Conservation (phyloP, 2,888 invertebrate genomes). For the Myathropa florea region DNA sequence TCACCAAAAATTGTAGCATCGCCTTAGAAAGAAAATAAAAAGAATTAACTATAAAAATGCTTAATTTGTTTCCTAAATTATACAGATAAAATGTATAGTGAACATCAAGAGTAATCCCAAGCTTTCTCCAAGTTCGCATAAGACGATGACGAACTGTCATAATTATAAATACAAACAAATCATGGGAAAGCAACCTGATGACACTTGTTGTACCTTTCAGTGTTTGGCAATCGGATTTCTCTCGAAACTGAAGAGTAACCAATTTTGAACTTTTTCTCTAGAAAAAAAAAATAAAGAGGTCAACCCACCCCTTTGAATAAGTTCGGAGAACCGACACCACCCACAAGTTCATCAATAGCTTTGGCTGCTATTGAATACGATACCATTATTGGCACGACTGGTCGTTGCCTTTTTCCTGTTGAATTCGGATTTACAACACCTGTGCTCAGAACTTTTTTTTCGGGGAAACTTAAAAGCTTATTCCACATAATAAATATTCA, state of each 20-base stretch:
- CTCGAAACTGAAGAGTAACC: not conserved
- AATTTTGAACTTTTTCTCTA: not conserved
- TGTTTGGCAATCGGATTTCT: not conserved
- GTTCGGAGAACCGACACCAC: not conserved
- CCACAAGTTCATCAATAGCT: not conserved
- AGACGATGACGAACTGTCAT: not conserved
- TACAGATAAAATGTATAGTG: not conserved
- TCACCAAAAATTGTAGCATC: too few species aligned
- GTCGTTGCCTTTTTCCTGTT: not conserved
- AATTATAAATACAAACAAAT: not conserved
- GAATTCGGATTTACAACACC: not conserved
- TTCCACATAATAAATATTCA: not conserved
- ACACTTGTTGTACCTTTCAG: not conserved
- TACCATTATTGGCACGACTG: not conserved
- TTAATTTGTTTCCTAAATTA: too few species aligned
- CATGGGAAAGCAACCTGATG: not conserved
- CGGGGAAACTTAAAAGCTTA: slow-evolving; percentile 21
- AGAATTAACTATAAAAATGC: too few species aligned
- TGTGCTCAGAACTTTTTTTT: not conserved
- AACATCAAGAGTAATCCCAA: not conserved
- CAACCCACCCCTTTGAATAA: too few species aligned
- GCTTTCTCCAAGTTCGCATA: not conserved
- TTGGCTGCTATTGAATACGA: not conserved
- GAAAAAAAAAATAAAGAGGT: not conserved
- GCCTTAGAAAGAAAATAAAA: too few species aligned